phyloP scores from a whole-genome alignment of 2,888 invertebrate genomes.

The Papilio protenor region DNA sequence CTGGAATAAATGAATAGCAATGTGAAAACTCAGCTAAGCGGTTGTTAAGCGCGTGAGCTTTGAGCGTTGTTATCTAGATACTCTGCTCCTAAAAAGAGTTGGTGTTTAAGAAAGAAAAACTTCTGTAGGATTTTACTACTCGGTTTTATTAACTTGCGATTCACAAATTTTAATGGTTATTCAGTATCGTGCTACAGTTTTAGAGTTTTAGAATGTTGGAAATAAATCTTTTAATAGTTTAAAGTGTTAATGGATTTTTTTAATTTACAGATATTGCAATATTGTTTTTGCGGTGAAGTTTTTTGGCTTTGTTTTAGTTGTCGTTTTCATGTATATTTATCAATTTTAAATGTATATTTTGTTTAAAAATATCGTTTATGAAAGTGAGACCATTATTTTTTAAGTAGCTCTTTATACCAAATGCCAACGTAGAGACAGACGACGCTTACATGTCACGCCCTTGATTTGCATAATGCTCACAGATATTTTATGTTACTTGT shows the following conservation, averaged over 20 bases:
- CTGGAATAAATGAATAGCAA: conserved; percentile 26
- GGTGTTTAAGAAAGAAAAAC: neutral
- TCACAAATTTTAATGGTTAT: neutral
- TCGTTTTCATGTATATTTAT: no score
- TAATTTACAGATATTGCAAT: no score
- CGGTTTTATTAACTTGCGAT: neutral
- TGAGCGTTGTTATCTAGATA: neutral
- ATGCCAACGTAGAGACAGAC: neutral
- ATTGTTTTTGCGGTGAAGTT: no score
- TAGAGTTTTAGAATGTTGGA: neutral
- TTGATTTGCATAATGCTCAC: conserved; percentile 37
- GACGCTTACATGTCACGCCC: conserved; percentile 9
- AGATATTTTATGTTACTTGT: conserved; percentile 32
- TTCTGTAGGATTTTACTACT: neutral
- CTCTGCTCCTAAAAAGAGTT: conserved; percentile 1
- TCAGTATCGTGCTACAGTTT: neutral
- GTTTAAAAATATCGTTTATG: neutral
- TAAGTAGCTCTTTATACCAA: neutral
- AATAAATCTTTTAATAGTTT: neutral
- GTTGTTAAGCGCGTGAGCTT: conserved; percentile 14
- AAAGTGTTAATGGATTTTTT: no score
- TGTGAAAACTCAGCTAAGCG: conserved; percentile 16
- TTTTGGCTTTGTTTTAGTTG: neutral
- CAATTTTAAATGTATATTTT: neutral
- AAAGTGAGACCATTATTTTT: neutral